A percentile compares a stretch with the other conserved stretches of the same genome.
phyloP scores from a whole-genome alignment of 2,113 vertebrate species.

The Thunnus maccoyii region DNA sequence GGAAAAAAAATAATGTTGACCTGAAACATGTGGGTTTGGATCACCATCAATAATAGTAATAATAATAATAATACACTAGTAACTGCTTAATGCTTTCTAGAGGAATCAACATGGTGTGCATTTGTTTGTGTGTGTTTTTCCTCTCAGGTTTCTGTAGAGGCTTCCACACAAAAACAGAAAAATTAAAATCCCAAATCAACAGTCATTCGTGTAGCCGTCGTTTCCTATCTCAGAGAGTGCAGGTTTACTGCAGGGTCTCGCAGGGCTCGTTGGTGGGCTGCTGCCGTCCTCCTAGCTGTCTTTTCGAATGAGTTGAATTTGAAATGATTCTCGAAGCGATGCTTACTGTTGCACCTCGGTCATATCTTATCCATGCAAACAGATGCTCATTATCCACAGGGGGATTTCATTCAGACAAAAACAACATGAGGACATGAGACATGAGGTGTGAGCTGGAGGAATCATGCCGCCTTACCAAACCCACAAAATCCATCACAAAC shows the following conservation, averaged over 20 bases:
- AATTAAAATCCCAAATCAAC: conserved; percentile 16
- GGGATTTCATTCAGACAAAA: conserved; percentile 44
- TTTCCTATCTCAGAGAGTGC: conserved; percentile 44
- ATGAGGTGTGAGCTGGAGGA: conserved; percentile 19
- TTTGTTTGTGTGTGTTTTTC: background rate
- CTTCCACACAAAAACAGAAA: background rate
- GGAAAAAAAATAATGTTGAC: no score
- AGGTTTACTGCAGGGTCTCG: conserved; percentile 53
- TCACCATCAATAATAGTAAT: no score
- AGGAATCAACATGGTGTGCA: no score
- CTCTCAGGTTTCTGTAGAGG: background rate
- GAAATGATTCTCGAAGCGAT: conserved; percentile 57
- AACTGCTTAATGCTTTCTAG: no score
- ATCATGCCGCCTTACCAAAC: background rate
- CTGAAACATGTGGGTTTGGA: no score
- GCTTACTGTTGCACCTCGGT: conserved; percentile 55
- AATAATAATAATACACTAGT: no score
- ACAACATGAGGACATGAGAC: conserved; percentile 37
- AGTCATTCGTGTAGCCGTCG: conserved; percentile 27
- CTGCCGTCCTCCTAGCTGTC: conserved; percentile 59
- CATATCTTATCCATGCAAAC: conserved; percentile 69
- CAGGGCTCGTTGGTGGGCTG: conserved; percentile 43
- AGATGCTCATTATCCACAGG: conserved; percentile 67
- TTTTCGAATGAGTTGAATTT: conserved; percentile 52
- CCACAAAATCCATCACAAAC: background rate